A percentile compares a stretch with the other conserved stretches of the same genome.
phyloP scores from a whole-genome alignment of 1,140 invertebrate species.

The Cydia splendana region DNA sequence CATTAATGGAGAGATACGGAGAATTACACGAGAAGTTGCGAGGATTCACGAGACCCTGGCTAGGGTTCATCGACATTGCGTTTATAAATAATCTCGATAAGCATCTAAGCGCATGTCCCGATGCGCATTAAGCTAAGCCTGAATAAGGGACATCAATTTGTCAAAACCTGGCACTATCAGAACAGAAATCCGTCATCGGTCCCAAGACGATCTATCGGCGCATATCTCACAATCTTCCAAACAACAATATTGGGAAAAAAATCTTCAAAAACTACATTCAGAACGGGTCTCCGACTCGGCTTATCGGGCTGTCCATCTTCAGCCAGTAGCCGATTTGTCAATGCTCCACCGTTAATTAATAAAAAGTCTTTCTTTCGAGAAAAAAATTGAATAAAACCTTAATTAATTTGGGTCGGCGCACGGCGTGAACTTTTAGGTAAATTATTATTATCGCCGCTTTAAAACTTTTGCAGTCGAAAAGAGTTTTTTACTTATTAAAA shows the following conservation, averaged over 20 bases:
- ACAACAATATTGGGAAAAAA: constrained; percentile 54
- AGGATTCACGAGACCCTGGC: neutral
- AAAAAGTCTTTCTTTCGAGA: constrained; percentile 56
- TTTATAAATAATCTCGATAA: constrained; percentile 51
- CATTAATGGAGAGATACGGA: neutral
- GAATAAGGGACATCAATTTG: constrained; percentile 67
- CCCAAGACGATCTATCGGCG: constrained; percentile 58
- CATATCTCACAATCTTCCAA: constrained; percentile 61
- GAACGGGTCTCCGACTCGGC: constrained; percentile 38
- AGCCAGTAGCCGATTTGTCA: constrained; percentile 74
- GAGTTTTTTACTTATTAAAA: constrained; percentile 4
- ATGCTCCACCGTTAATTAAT: constrained; percentile 74
- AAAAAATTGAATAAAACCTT: constrained; percentile 65
- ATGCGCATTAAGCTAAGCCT: constrained; percentile 62
- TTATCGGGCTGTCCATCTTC: constrained; percentile 68
- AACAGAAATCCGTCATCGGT: constrained; percentile 71
- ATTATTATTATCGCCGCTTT: constrained; percentile 65
- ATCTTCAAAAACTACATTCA: constrained; percentile 49
- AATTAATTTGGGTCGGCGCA: constrained; percentile 65
- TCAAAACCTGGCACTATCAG: constrained; percentile 72
- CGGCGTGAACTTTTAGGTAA: constrained; percentile 61
- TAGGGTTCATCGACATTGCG: constrained; percentile 38
- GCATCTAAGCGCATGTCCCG: constrained; percentile 55
- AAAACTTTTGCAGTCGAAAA: constrained; percentile 51
- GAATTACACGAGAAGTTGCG: neutral